phyloP scores from a whole-genome alignment of 2,888 invertebrate genomes.

The Eupithecia insigniata region DNA sequence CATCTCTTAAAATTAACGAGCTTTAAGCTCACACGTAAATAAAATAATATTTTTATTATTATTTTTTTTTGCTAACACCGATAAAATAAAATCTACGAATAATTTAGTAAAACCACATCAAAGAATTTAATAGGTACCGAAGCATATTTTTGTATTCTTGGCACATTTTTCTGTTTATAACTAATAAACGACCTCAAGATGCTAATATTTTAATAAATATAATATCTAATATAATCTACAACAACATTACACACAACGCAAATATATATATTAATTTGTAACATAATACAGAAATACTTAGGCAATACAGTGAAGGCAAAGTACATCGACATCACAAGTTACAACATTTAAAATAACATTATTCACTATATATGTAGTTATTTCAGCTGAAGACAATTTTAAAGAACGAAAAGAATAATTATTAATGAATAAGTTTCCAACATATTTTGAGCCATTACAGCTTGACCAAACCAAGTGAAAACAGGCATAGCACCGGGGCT shows the following conservation, averaged over 20 bases:
- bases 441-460: not conserved
- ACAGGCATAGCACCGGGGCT: not conserved
- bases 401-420: not conserved
- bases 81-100: not conserved
- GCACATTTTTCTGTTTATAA: constrained; percentile 21
- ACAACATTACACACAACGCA: constrained; percentile 27
- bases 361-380: constrained; percentile 6
- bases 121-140: constrained; percentile 5
- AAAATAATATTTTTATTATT: constrained; percentile 16
- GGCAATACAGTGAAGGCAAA: constrained; percentile 20
- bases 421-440: not conserved
- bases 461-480: not conserved
- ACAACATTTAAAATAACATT: constrained; percentile 38
- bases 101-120: constrained; percentile 7
- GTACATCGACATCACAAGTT: constrained; percentile 28
- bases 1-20: constrained; percentile 50
- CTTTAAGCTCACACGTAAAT: constrained; percentile 55
- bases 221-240: constrained; percentile 17
- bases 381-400: not conserved
- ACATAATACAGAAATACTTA: constrained; percentile 18
- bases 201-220: constrained; percentile 17
- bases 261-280: constrained; percentile 1
- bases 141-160: constrained; percentile 12
- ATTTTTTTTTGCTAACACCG: not conserved
- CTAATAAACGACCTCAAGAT: constrained; percentile 15